Evolutionary conservation across 2,888 invertebrate genomes (phyloP), one percentile per base, ranked within the genome.

Genomic region (Trileptium ribeirensis): DNA sequence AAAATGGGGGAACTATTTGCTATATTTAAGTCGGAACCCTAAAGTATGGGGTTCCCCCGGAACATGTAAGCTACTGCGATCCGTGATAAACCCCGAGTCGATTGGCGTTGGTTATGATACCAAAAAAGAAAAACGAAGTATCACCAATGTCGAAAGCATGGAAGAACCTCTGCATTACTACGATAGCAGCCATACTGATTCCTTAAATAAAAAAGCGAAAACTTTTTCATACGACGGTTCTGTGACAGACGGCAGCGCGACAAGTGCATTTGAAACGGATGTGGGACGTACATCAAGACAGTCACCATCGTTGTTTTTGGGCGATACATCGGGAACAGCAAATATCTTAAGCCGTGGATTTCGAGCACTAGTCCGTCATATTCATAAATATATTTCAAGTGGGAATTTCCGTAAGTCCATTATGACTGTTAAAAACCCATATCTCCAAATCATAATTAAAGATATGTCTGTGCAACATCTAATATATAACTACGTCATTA

Each of bases 1-100:
- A 0, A 90, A 93, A 0, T 92, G 92, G n/a, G 93, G 92, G 90
- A 87, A 86, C 34, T 85, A 86, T 79, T 83, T 88, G 29, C 85
- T 88, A 36, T 88, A 88, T 83, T 83, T 88, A 79, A 85, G 88
- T 82, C 87, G 86, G 64, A 85, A 89, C 67, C 88, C 88, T 2
- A 84, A 85, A 38, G 84, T 88, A 38, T 51, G 51, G 51, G 51
- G 51, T 15, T 8, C 51, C 8, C 51, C 51, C 24, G 51, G 51
- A 51, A 8, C 8, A 51, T 51, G 51, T 24, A 8, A 24, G 8
- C 24, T 51, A 51, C 8, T 51, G 8, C 51, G 51, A 24, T 15
- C 51, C 24, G 51, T 51, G 24, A 51, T 51, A 15, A 51, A 51
- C 51, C 51, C 51, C 24, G 24, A 51, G 24, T 51, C 51, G 8